phyloP scores from a whole-genome alignment of 2,113 vertebrate species.

The Arothron firmamentum region DNA sequence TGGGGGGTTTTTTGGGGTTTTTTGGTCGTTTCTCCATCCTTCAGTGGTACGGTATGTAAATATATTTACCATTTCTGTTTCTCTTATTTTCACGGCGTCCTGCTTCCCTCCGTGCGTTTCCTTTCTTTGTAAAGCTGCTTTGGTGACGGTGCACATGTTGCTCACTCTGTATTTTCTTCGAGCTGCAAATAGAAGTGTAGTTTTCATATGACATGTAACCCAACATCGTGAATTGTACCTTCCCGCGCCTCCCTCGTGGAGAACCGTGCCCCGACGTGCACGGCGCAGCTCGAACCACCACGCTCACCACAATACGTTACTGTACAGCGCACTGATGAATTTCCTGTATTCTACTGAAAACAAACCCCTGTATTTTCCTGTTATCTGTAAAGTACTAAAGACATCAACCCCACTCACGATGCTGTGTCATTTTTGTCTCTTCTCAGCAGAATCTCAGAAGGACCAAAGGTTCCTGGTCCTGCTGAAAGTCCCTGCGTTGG shows the following conservation, averaged over 20 bases:
- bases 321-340: constrained; percentile 78
- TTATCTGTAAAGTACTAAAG: constrained; percentile 81
- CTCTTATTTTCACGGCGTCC: constrained; percentile 17
- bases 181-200: constrained; percentile 76
- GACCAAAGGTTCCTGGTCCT: no score
- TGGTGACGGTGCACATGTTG: constrained; percentile 39
- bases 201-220: constrained; percentile 55
- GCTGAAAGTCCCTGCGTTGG: no score
- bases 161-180: constrained; percentile 47
- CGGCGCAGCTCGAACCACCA: constrained; percentile 43
- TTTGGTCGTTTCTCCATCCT: not conserved
- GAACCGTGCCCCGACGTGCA: constrained; percentile 49
- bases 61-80: constrained; percentile 22
- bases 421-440: constrained; percentile 31
- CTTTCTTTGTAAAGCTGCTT: constrained; percentile 52
- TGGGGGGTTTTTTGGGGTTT: not conserved
- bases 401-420: constrained; percentile 68
- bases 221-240: constrained; percentile 55
- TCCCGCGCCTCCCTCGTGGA: constrained; percentile 23
- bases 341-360: constrained; percentile 77
- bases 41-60: constrained; percentile 16
- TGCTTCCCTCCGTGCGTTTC: constrained; percentile 23
- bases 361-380: constrained; percentile 76
- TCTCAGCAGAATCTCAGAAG: no score
- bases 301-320: constrained; percentile 61